phyloP scores from a whole-genome alignment of 2,888 invertebrate species.

The Nycteola revayana region DNA sequence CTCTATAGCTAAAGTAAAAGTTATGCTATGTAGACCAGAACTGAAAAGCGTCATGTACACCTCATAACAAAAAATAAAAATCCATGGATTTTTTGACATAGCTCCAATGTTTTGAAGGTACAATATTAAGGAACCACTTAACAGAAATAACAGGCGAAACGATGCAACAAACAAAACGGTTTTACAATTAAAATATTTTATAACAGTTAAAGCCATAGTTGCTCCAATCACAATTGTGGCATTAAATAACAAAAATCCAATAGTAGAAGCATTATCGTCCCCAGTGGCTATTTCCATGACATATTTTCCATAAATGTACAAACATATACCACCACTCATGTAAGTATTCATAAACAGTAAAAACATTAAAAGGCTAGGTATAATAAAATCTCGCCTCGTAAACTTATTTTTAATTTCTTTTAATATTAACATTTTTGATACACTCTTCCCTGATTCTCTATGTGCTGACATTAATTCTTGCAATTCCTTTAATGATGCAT shows the following conservation, averaged over 20 bases:
- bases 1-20: conserved; percentile 20
- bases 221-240: conserved; percentile 5
- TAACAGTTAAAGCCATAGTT: conserved; percentile 13
- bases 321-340: background rate
- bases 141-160: conserved; percentile 5
- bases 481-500: conserved; percentile 8
- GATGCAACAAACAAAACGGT: conserved; percentile 10
- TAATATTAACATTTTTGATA: background rate
- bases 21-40: no score
- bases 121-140: background rate
- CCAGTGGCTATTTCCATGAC: conserved; percentile 1
- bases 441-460: background rate
- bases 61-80: no score
- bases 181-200: conserved; percentile 15
- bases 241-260: background rate
- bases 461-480: conserved; percentile 7
- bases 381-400: conserved; percentile 1
- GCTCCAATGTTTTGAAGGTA: conserved; percentile 1
- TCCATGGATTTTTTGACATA: conserved; percentile 4
- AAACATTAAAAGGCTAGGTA: background rate
- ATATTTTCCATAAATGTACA: background rate
- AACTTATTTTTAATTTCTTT: background rate
- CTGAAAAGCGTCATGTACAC: no score
- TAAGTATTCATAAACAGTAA: conserved; percentile 1
- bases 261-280: background rate